These are phyloP conservation scores for Mesitornis unicolor DNA, from an alignment of 2,113 vertebrate genomes.

Conservation along the genomic window DNA sequence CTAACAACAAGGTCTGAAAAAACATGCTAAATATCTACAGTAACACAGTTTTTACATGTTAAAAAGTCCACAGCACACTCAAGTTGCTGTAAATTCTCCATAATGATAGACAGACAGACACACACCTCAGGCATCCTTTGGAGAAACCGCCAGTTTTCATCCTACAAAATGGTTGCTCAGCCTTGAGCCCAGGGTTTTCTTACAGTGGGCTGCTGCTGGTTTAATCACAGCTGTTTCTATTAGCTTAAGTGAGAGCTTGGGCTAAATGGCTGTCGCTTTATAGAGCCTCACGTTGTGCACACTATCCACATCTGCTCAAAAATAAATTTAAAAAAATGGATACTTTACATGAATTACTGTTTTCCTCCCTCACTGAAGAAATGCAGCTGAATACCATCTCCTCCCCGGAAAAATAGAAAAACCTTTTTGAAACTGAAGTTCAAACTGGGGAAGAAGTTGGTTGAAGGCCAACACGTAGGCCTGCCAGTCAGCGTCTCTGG, in stretches of 20 bases:
- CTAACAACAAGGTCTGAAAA: background rate
- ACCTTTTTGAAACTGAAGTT: background rate
- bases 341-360: background rate
- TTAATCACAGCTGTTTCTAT: background rate
- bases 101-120: background rate
- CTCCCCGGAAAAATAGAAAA: background rate
- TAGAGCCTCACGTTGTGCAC: accelerated
- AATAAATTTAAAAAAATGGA: no score
- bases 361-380: background rate
- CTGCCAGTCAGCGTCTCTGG: accelerated
- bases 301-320: background rate
- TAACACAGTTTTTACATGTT: background rate
- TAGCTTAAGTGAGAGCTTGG: background rate
- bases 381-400: background rate
- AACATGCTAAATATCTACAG: accelerated
- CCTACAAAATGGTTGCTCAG: background rate
- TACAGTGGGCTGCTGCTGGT: background rate
- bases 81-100: background rate
- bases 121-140: accelerated
- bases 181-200: background rate
- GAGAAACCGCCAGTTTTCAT: background rate
- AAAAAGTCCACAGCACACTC: background rate
- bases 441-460: background rate
- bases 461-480: accelerated
- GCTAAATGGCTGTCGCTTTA: background rate